Evolutionary conservation across 2,888 invertebrate genomes (phyloP), one percentile per base, ranked within the genome.

Genomic region (Drosophila imparisetae): DNA sequence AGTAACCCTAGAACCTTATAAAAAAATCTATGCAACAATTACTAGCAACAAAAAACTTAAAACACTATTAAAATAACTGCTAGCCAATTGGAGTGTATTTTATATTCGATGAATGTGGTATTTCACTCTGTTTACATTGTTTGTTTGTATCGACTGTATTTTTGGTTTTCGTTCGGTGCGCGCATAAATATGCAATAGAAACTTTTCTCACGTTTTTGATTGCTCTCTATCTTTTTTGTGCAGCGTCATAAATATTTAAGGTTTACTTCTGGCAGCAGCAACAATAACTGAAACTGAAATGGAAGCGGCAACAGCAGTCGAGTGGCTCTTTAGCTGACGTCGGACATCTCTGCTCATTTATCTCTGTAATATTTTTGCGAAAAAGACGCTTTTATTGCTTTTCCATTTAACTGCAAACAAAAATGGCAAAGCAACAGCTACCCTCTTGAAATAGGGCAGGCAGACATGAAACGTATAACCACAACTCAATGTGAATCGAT

Each of bases 181-280:
- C 83, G 58, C 79, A 88, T 85, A 86, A 83, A 87, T 86, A 86
- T 86, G 86, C 86, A 88, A 90, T 88, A 83, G 76, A 88, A 90
- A 88, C 89, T 90, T 83, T 90, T 86, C 90, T 86, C 90, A 90
- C 86, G 89, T 80, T 88, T 85, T 81, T 86, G 81, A 83, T 88
- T 78, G 83, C 77, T 78, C 27, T 55, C 27, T 27, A 36, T 54
- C 18, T 81, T 85, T 85, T 81, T 86, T 84, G 77, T 80, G 88
- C 86, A 80, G 50, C 76, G 75, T 81, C 81, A 86, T 90, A 87
- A 87, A 87, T 87, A 90, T 88, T 90, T 73, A 86, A 88, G 82
- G 76, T 74, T 76, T 77, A 74, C 81, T 85, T 83, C 53, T 8
- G 66, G 34, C 61, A 70, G 48, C 29, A 63, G 57, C 40, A 45